Conservation (phyloP, 1,140 invertebrate genomes). For the Temnothorax longispinosus region DNA sequence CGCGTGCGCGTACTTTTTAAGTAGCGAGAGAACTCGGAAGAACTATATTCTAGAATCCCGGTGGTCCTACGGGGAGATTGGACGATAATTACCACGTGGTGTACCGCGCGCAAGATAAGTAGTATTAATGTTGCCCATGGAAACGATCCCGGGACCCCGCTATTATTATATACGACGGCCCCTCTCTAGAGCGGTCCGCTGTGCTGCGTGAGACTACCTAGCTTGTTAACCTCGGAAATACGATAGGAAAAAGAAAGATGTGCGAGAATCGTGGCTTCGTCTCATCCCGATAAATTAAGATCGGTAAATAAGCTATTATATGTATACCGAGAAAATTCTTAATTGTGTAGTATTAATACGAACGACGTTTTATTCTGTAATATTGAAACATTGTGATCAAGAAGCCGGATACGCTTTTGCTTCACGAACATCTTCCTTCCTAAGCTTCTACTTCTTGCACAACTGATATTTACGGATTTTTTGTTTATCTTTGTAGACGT, state of each 20-base stretch:
- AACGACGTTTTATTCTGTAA: background rate
- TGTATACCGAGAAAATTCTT: background rate
- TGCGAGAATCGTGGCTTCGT: constrained; percentile 9
- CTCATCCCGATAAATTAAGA: constrained; percentile 43
- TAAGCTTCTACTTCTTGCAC: background rate
- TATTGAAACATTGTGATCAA: background rate
- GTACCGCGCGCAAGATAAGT: constrained; percentile 71
- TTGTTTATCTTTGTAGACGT: background rate
- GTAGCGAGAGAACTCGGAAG: constrained; percentile 69
- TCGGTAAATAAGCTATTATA: constrained; percentile 52
- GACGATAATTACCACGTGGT: constrained; percentile 76
- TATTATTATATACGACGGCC: constrained; percentile 72
- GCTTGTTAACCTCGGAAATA: constrained; percentile 60
- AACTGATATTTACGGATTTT: background rate
- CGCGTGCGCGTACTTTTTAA: constrained; percentile 59
- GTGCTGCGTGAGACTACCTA: constrained; percentile 53
- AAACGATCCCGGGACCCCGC: constrained; percentile 68
- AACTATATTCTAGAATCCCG: constrained; percentile 72
- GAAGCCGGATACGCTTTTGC: background rate
- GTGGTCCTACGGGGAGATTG: constrained; percentile 73
- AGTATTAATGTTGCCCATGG: constrained; percentile 73
- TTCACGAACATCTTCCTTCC: background rate
- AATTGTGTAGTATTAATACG: constrained; percentile 4
- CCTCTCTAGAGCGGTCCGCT: background rate
- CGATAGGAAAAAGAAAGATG: constrained; percentile 27